Base-by-base conservation (phyloP, 1,140 invertebrate genomes). In the Ridgeia piscesae region DNA sequence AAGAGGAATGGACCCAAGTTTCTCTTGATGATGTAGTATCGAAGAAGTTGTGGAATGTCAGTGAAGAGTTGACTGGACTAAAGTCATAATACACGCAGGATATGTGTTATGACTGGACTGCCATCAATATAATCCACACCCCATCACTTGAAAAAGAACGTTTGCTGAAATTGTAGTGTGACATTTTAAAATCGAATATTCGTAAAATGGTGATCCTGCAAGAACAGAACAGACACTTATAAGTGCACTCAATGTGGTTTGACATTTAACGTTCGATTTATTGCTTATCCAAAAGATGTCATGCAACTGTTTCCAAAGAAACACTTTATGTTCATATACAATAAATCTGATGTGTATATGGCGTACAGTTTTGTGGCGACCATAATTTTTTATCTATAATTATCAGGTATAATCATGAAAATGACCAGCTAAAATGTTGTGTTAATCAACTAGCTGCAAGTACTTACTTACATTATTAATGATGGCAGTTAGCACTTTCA, bases 11-110 rank as follows among this genome's bases (percentile, higher is more conserved):
- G 94, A 96, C 97, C 88, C 95, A 96, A 48, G 96, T 97, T 35
- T 95, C 95, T 33, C 35, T 91, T 35, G 94, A 96, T 94, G 93
- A 94, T 58, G 93, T 93, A 35, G 88, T 97, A 17, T 97, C 97
- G 88, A 95, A 95, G 90, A 97, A 97, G 93, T 95, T 98, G 34
- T 98, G 98, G 98, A 95, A 97, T 34, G 96, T 97, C 50, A 98
- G 97, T 95, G 97, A 97, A 93, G 92, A 94, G 91, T 88, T 95
- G 33, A 90, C 89, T 90, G 89, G 35, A 90, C 11, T 90, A 14
- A 90, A 90, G 34, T 90, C 34, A 90, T 90, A 35, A 77, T 27
- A 9, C 14, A 77, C 58, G 27, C 58, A 21, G 14, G 6, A 21
- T 77, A 21, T 77, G 58, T 77, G 11, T 21, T 21, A 77, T 77